phyloP scores from a whole-genome alignment of 2,888 invertebrate species.

The Aethes cnicana region DNA sequence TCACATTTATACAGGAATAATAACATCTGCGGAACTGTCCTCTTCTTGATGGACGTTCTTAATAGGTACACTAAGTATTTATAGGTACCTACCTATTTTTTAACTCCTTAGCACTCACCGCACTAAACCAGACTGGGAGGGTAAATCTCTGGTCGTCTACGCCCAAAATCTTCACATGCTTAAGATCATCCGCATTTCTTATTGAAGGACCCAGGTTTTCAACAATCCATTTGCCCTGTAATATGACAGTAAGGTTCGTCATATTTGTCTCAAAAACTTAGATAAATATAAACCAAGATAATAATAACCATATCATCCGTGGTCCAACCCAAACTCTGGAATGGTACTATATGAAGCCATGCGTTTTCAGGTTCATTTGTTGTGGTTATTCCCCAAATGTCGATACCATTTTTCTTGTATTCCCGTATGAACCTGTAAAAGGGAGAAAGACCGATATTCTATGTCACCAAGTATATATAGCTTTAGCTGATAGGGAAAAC shows the following conservation, averaged over 20 bases:
- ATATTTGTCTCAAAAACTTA: neutral
- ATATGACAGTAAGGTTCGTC: conserved; percentile 19
- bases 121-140: conserved; percentile 85
- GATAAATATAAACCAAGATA: conserved; percentile 10
- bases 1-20: too few relatives aligned
- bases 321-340: conserved; percentile 89
- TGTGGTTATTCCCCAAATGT: conserved; percentile 91
- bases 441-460: too few relatives aligned
- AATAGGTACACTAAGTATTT: too few relatives aligned
- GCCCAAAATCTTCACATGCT: conserved; percentile 85
- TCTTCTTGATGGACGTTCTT: too few relatives aligned
- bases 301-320: conserved; percentile 67
- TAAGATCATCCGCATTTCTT: conserved; percentile 73
- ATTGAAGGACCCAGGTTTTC: conserved; percentile 89
- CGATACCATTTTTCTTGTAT: conserved; percentile 83
- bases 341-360: conserved; percentile 62
- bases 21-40: too few relatives aligned
- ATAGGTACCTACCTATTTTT: too few relatives aligned
- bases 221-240: conserved; percentile 86
- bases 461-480: too few relatives aligned
- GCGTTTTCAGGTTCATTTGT: conserved; percentile 91
- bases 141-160: conserved; percentile 88
- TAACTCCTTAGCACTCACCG: too few relatives aligned
- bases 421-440: conserved; percentile 85
- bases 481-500: too few relatives aligned